Evolutionary conservation across 2,797 vertebrate genomes (phyloP).

Genomic region (Centroberyx gerrardi): DNA sequence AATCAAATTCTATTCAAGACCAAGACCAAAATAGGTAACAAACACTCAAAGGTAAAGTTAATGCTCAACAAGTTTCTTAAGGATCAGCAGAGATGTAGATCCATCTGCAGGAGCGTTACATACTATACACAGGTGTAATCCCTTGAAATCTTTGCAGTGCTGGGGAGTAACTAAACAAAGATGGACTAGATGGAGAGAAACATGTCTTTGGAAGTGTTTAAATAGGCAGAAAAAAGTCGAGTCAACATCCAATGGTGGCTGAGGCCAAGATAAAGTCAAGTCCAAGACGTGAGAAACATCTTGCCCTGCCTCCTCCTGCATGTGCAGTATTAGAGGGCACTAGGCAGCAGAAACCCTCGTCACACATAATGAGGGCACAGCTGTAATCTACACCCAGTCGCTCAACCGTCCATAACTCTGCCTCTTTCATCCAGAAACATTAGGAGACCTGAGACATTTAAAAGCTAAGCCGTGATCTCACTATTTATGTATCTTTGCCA

Average conservation of each 20-base stretch:
- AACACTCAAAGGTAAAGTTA: background rate
- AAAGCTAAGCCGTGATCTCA: constrained; percentile 64
- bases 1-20: too few species aligned
- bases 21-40: background rate
- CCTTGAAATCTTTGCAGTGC: too few species aligned
- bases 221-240: too few species aligned
- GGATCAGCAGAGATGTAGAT: too few species aligned
- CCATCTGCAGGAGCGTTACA: too few species aligned
- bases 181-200: too few species aligned
- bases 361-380: constrained; percentile 56
- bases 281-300: too few species aligned
- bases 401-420: constrained; percentile 62
- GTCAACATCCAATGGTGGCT: too few species aligned
- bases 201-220: too few species aligned
- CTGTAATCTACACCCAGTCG: constrained; percentile 71
- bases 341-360: constrained; percentile 44
- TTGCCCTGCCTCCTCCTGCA: constrained; percentile 1
- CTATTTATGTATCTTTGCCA: constrained; percentile 76
- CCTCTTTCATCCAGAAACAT: constrained; percentile 65
- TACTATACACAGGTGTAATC: too few species aligned
- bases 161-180: too few species aligned
- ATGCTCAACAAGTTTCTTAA: background rate
- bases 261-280: too few species aligned
- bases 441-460: constrained; percentile 68
- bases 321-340: constrained; percentile 9